Base-by-base conservation (phyloP, 1,140 invertebrate species). In the Adelges cooleyi region DNA sequence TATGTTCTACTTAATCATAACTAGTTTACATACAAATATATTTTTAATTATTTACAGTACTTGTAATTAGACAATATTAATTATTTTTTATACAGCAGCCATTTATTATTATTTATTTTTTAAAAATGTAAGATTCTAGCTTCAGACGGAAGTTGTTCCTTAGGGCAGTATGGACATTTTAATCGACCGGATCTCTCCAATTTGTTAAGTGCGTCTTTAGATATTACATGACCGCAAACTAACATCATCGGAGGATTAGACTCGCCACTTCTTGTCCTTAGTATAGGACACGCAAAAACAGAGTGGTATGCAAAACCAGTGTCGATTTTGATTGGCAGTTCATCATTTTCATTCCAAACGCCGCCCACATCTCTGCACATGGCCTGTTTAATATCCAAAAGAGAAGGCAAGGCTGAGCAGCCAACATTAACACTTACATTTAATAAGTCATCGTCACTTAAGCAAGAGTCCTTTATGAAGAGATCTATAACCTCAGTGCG, bases 271-370 rank as follows among this genome's bases (percentile, higher is more conserved):
- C 98, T 95, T 76, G 97, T 93, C 42, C 94, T 82, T 54, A 99
- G 79, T 71, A 99, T 99, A n/a, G 96, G 96, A 77, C 96, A 99
- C n/a, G 95, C 95, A 78, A 99, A 99, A 69, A 97, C 89, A 23
- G 94, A 98, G 77, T 99, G 96, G 75, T 94, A 98, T 68, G 92
- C 88, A 69, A 83, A 84, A 13, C 87, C 90, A 6, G 95, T 76
- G 71, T 95, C 90, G 69, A 95, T 93, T 77, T 94, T 90, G 79
- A 95, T 89, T 11, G 95, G 95, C 72, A 98, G 79, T 80, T 98
- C 95, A 75, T 97, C 93, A 75, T 93, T 93, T 66, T 89, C 87
- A 74, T 82, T 92, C 93, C 93, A 98, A 68, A 96, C 93, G 65
- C 89, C 89, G 18, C 89, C 83, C 20, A 96, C 93, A 79, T 97